Evolutionary conservation across 2,113 vertebrate species (phyloP), one percentile per base, ranked within the genome.

Genomic region (cattle (Bos taurus)): DNA sequence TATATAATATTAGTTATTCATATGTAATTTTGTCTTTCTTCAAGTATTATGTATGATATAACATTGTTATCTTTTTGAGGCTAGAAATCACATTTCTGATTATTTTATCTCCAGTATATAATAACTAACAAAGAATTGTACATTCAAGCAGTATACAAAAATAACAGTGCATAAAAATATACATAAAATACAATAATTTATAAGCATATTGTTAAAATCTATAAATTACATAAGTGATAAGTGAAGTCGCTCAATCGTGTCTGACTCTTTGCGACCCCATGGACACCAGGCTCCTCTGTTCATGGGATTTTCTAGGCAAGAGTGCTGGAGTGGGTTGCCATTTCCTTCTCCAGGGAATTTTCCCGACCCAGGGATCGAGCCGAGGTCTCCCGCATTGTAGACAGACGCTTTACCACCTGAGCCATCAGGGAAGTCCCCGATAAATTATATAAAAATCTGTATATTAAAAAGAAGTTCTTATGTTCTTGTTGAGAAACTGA

Each of bases 131-230:
- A 19, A 13, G 23, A 85, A 93, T 60, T 80, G 12, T 7, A 1
- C 36, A 30, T 71, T 91, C 23, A 85, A 46, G 11, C 11, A 23
- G 3, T 56, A 94, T 14, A 54, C 14, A 57, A 52, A 62, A 67
- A n/a, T 5, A 52, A 46, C 40, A 80, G 48, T 96, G n/a, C 71
- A n/a, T 91, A 90, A 83, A 91, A 93, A 50, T 90, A 93, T 97
- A 19, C 56, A 85, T 36, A 87, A 96, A 52, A 56, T 25, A 9
- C 23, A 36, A 93, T 83, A 5, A 71, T 62, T 96, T 93, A 6
- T 89, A 60, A 83, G 78, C 10, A 46, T 52, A 77, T 67, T 26
- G 33, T 88, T 90, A 82, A 89, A 40, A 74, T 74, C n/a, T 74
- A 40, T 74, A 40, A 74, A 74, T 74, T 40, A 74, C 12, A 40